These are phyloP conservation scores for Macrosiphum euphorbiae DNA, from an alignment of 2,888 invertebrate genomes.

Conservation along the genomic window DNA sequence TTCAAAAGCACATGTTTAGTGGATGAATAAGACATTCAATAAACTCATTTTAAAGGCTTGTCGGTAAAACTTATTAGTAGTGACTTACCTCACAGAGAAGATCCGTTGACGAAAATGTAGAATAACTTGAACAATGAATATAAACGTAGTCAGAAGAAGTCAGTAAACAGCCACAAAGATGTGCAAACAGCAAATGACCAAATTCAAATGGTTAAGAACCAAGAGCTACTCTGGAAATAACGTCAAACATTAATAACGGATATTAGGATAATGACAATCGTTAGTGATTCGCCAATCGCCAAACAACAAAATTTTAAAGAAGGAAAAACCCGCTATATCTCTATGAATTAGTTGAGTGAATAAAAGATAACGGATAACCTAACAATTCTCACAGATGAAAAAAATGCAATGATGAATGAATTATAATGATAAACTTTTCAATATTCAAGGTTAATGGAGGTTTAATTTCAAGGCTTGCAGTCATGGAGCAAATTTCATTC, in stretches of 20 bases:
- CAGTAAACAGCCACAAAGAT: background rate
- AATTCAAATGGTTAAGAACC: background rate
- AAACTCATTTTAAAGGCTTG: background rate
- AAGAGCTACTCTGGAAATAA: background rate
- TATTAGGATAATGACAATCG: background rate
- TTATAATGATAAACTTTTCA: background rate
- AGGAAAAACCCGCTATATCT: slow-evolving; percentile 56
- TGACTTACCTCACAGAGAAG: background rate
- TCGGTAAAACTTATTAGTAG: background rate
- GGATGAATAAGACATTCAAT: background rate
- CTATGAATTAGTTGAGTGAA: background rate
- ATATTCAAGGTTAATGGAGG: slow-evolving; percentile 19
- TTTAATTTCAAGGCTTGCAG: background rate
- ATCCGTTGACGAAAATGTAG: background rate
- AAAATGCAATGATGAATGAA: background rate
- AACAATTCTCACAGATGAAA: background rate
- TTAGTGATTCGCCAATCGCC: background rate
- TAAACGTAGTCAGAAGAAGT: background rate
- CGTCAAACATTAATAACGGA: background rate
- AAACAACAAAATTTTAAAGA: slow-evolving; percentile 4
- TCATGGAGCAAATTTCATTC: background rate
- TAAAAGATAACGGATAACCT: slow-evolving; percentile 39
- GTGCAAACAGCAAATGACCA: background rate
- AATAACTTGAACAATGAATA: background rate
- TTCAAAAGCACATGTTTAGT: background rate